Percentiles rank a stretch among this genome's conserved stretches.
Evolutionary conservation across 2,113 vertebrate species (phyloP).

Genomic region (Tetrax tetrax): DNA sequence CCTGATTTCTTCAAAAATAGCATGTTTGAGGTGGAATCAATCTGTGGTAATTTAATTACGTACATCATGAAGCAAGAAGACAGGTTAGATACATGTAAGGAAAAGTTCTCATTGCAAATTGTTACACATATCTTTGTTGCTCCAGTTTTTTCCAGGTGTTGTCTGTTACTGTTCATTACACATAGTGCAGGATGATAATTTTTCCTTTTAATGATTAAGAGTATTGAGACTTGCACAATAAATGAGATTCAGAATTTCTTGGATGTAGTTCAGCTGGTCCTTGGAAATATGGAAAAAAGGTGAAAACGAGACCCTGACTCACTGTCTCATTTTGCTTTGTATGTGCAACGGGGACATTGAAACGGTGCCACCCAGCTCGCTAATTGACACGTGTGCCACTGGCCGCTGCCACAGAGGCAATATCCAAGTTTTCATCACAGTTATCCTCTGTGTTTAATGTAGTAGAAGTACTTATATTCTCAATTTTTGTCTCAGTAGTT

Average conservation of each 20-base stretch:
- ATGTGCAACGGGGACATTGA: not conserved
- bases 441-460: not conserved
- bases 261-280: not conserved
- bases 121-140: not conserved
- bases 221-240: not conserved
- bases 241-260: not conserved
- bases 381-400: rapidly evolving
- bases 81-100: conserved; percentile 32
- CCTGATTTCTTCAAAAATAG: conserved; percentile 66
- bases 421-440: not conserved
- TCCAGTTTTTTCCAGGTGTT: not conserved
- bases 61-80: not conserved
- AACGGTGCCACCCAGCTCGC: not conserved
- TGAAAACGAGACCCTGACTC: not conserved
- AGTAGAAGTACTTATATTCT: not conserved
- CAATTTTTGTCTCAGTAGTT: not conserved
- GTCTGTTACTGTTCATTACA: not conserved
- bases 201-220: not conserved
- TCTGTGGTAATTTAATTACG: conserved; percentile 62
- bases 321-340: not conserved
- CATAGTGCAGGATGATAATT: not conserved
- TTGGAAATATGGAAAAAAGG: not conserved
- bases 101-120: not conserved
- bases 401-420: not conserved
- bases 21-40: conserved; percentile 70